These are phyloP conservation scores for Endotricha flammealis DNA, from an alignment of 2,888 invertebrate species.

Conservation along the genomic window DNA sequence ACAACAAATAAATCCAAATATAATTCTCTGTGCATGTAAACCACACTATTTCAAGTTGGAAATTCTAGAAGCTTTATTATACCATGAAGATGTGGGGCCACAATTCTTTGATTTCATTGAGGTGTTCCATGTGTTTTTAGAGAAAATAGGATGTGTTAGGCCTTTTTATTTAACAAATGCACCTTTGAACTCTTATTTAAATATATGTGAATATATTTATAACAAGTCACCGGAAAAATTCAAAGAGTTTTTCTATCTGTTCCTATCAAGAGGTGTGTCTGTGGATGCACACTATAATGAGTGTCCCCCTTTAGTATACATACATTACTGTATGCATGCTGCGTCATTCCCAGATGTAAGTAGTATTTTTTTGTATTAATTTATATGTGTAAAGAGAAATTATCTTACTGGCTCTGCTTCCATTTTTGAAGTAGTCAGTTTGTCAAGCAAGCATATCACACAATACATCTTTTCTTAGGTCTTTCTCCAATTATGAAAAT, in stretches of 20 bases:
- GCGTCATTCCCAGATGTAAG: slow-evolving; percentile 58
- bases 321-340: slow-evolving; percentile 51
- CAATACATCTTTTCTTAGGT: too few species aligned
- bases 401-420: too few species aligned
- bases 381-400: too few species aligned
- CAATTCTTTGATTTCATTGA: slow-evolving; percentile 58
- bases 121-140: slow-evolving; percentile 40
- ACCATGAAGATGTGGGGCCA: slow-evolving; percentile 54
- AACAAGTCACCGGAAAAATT: slow-evolving; percentile 50
- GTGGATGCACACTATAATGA: slow-evolving; percentile 59
- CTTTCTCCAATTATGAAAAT: too few species aligned
- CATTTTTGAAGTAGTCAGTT: too few species aligned
- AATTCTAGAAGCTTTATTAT: slow-evolving; percentile 54
- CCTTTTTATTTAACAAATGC: slow-evolving; percentile 49
- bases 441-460: too few species aligned
- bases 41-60: slow-evolving; percentile 63
- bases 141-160: slow-evolving; percentile 38
- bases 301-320: slow-evolving; percentile 66
- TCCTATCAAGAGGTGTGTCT: slow-evolving; percentile 56
- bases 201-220: slow-evolving; percentile 65
- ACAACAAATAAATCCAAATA: slow-evolving; percentile 43
- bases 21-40: slow-evolving; percentile 57
- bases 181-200: slow-evolving; percentile 58
- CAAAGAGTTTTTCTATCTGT: slow-evolving; percentile 53
- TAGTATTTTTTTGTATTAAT: too few species aligned